phyloP scores from a whole-genome alignment of 2,888 invertebrate species.

The Leptopterna dolabrata region DNA sequence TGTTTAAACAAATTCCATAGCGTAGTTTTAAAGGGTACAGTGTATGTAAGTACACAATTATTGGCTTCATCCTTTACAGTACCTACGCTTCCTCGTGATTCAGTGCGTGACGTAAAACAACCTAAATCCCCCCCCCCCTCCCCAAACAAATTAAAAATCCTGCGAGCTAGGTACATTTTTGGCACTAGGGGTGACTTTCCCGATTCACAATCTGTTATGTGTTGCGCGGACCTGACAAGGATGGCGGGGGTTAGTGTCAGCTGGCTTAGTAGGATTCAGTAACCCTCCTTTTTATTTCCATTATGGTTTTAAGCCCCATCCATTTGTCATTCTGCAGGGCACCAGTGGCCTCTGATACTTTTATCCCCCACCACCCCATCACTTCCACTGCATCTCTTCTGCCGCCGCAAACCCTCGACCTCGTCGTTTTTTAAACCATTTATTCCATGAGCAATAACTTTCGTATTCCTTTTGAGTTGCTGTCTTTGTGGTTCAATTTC shows the following conservation, averaged over 20 bases:
- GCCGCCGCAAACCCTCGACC: background rate
- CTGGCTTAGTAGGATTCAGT: slow-evolving; percentile 27
- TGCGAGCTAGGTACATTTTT: background rate
- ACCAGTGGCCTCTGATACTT: slow-evolving; percentile 35
- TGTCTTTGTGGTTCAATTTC: background rate
- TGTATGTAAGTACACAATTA: too few species aligned
- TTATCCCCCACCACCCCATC: background rate
- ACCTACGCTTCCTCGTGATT: too few species aligned
- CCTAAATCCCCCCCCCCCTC: too few species aligned
- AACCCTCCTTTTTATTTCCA: slow-evolving; percentile 35
- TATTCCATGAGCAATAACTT: background rate
- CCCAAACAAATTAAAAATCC: too few species aligned
- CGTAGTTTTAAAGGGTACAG: too few species aligned
- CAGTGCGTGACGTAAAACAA: too few species aligned
- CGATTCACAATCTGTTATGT: slow-evolving; percentile 28
- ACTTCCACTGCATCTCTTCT: background rate
- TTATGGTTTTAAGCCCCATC: slow-evolving; percentile 34
- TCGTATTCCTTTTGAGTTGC: background rate
- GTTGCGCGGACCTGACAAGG: background rate
- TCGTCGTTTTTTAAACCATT: background rate
- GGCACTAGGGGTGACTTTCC: background rate
- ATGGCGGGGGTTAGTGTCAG: slow-evolving; percentile 21
- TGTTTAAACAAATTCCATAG: too few species aligned
- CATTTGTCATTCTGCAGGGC: slow-evolving; percentile 34
- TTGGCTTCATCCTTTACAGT: too few species aligned